Evolutionary conservation across 2,888 invertebrate genomes (phyloP), one percentile per base, ranked within the genome.

Genomic region (Coenonympha arcania): DNA sequence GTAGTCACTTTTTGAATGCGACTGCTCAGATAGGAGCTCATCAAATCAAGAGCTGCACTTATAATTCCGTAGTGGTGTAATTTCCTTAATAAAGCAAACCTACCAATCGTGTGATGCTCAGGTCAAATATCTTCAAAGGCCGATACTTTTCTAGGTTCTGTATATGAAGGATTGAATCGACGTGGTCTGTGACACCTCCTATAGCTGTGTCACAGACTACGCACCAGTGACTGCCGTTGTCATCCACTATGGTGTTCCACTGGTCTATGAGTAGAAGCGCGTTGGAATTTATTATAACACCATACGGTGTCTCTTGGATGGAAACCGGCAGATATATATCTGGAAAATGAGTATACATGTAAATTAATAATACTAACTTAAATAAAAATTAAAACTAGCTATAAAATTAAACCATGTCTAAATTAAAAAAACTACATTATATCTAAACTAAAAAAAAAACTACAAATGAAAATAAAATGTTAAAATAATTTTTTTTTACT

Each of bases 71-170:
- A n/a, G n/a, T n/a, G n/a, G n/a, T n/a, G n/a, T n/a, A n/a, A n/a
- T n/a, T n/a, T n/a, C n/a, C n/a, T n/a, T 19, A 9, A 26, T 33
- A 18, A 5, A 22, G 11, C 19, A n/a, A n/a, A 54, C 63, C 55
- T 43, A 75, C 75, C 67, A 59, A 59, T 55, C 75, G 65, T 3
- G 60, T 61, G 6, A 75, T 66, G 26, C 57, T 65, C 8, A 68
- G 52, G 2, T 70, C 69, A 24, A 62, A 72, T 20, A 50, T 57
- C 26, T 57, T 47, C 20, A 69, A 33, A 0, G 68, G 69, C 37
- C 51, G 52, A 18, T 54, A 52, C 3, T 15, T 19, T 0, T 56
- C 20, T 50, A 69, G 34, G 20, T 50, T 56, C 0, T 3, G 6
- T 3, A 34, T 9, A 43, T 70, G 70, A 0, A 6, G 1, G 0